Conservation (phyloP, 2,888 invertebrate species). For the Coenonympha glycerion region DNA sequence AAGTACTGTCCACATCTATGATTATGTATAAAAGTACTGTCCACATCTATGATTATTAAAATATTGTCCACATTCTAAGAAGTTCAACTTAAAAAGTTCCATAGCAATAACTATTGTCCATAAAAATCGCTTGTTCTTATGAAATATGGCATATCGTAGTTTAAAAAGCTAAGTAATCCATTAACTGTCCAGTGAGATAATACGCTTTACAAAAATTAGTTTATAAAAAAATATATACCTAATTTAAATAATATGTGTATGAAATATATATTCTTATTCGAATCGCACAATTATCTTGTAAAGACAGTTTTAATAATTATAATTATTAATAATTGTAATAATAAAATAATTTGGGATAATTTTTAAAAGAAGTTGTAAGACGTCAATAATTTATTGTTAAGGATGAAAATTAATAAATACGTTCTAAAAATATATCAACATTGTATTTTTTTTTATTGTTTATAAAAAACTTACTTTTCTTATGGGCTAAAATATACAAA, state of each 20-base stretch:
- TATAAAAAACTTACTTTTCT: too few relatives aligned
- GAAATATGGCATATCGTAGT: conserved; percentile 28
- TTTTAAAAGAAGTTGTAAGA: conserved; percentile 8
- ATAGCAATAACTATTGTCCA: conserved; percentile 20
- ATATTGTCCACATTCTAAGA: conserved; percentile 1
- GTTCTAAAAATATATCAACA: neutral
- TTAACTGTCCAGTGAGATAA: conserved; percentile 33
- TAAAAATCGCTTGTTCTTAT: conserved; percentile 23
- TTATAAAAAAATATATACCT: conserved; percentile 15
- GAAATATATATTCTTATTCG: conserved; percentile 14
- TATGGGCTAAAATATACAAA: too few relatives aligned
- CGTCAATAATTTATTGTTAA: conserved; percentile 12
- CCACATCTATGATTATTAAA: neutral
- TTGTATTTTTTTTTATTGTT: neutral
- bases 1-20: too few relatives aligned
- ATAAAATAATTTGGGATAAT: conserved; percentile 8
- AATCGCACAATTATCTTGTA: conserved; percentile 31
- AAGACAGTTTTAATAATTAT: conserved; percentile 16
- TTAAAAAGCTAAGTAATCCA: conserved; percentile 23
- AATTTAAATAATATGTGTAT: conserved; percentile 2
- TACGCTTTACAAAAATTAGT: conserved; percentile 32
- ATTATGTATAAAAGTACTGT: too few relatives aligned
- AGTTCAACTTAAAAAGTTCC: conserved; percentile 9
- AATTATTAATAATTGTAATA: conserved; percentile 7
- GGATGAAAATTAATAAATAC: conserved; percentile 12